Percentiles rank a stretch among this genome's conserved stretches.
Conservation (phyloP, 2,797 vertebrate species). For the Pangasius djambal region DNA sequence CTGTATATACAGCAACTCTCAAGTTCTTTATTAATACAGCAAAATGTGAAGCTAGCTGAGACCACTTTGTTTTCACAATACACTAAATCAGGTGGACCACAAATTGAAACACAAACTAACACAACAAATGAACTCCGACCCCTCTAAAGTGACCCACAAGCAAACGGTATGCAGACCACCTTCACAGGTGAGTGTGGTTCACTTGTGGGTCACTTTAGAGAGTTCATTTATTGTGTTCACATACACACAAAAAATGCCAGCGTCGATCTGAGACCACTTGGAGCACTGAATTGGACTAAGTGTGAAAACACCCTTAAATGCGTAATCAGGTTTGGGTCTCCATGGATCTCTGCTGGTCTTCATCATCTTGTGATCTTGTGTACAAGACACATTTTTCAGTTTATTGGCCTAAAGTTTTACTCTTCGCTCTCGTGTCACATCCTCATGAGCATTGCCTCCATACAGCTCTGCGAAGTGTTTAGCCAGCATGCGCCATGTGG, state of each 20-base stretch:
- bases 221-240: not conserved
- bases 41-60: not conserved
- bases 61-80: not conserved
- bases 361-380: slow-evolving; percentile 35
- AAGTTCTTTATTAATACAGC: not conserved
- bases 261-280: not conserved
- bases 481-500: not conserved
- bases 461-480: not conserved
- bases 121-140: not conserved
- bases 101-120: not conserved
- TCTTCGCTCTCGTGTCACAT: slow-evolving; percentile 12
- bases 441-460: not conserved
- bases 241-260: not conserved
- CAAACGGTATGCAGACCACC: too few species aligned
- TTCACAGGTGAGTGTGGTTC: not conserved
- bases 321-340: slow-evolving; percentile 13
- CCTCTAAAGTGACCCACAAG: not conserved
- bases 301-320: not conserved
- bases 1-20: not conserved
- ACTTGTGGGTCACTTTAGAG: not conserved
- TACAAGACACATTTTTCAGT: slow-evolving; percentile 31
- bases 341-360: not conserved
- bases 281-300: not conserved
- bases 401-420: not conserved
- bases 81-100: not conserved